phyloP scores from a whole-genome alignment of 2,888 invertebrate genomes.

The Noctua janthina region DNA sequence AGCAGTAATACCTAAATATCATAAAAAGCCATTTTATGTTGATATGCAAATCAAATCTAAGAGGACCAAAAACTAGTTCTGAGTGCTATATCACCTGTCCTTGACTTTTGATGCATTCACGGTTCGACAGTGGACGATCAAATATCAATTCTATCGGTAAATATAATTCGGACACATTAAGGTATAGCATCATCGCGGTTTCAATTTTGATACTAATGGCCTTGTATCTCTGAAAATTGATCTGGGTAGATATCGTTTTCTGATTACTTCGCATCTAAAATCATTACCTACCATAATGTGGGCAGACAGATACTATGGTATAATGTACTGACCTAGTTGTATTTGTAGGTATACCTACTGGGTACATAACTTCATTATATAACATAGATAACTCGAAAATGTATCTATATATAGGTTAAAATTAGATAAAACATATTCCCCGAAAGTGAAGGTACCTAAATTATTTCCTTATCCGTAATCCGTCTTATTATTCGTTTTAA shows the following conservation, averaged over 20 bases:
- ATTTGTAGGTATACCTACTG: background rate
- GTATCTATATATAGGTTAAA: background rate
- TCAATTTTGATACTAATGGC: conserved; percentile 35
- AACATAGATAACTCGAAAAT: background rate
- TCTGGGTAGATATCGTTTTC: background rate
- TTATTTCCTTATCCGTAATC: background rate
- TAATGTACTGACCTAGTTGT: background rate
- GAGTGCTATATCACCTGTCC: conserved; percentile 70
- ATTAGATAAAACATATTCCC: background rate
- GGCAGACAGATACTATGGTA: background rate
- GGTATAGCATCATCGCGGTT: conserved; percentile 20
- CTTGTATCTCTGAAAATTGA: background rate
- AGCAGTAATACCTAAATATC: background rate
- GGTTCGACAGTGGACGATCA: conserved; percentile 36
- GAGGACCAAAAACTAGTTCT: conserved; percentile 74
- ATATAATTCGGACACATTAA: conserved; percentile 25
- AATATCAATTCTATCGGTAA: conserved; percentile 35
- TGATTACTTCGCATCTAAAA: background rate
- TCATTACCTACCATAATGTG: background rate
- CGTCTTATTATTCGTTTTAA: background rate
- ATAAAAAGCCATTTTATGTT: conserved; percentile 33
- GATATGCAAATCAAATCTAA: conserved; percentile 70
- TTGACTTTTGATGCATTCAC: conserved; percentile 80
- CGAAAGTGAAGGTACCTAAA: background rate
- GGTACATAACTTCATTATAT: background rate